Base-by-base conservation (phyloP, 2,888 invertebrate species). In the Mylabris sibirica region DNA sequence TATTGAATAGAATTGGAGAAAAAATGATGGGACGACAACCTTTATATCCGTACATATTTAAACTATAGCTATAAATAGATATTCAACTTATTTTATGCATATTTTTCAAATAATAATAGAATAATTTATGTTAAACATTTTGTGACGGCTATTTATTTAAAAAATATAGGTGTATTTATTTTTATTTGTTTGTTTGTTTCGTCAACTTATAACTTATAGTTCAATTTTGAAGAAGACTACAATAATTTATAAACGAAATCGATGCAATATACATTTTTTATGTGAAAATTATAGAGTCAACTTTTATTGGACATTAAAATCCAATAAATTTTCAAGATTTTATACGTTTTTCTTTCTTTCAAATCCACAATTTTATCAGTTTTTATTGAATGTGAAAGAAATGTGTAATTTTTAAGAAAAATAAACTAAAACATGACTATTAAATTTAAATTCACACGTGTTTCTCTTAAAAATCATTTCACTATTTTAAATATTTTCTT, bases 71-170 rank as follows among this genome's bases (percentile, higher is more conserved):
- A 49, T 49, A 49, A 49, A 49, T 49, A 49, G 49, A 49, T 17
- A 20, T 49, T 49, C 49, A 20, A 49, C 49, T 49, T 4, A 49
- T 49, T 49, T 49, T 20, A 49, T 49, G 49, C 49, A 49, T 49
- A 49, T 49, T 49, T 49, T 49, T 49, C 49, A 49, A 49, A 49
- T 49, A 49, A 20, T 49, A 49, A 20, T 49, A 49, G 17, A 49
- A 49, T 49, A 49, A 9, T 49, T 49, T 49, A 49, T 49, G 49
- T 9, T 49, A 49, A 49, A 6, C 17, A 49, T 2, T 17, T 20
- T 41, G 41, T 41, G 41, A 49, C 20, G 20, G 49, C 8, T 49
- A 20, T 49, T 20, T 20, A 49, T 49, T 49, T 49, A 20, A 17
- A 44, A 17, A 44, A 49, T 49, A 17, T 49, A 49, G 5, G 17